Percentiles rank a stretch among this genome's conserved stretches.
These are phyloP conservation scores for Rutpela maculata DNA, from an alignment of 2,888 invertebrate species.

Conservation along the genomic window DNA sequence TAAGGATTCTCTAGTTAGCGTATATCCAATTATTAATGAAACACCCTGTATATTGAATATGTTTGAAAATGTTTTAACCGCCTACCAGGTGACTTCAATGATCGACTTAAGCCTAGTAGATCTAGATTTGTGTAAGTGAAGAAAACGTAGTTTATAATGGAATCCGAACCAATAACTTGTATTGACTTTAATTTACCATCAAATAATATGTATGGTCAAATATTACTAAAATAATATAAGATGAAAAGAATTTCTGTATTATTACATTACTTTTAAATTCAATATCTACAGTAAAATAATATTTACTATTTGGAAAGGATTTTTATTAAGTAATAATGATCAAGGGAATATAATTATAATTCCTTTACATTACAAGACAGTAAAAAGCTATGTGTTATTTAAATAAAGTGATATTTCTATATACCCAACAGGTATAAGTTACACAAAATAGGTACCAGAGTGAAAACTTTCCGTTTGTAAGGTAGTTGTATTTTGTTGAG, in stretches of 20 bases:
- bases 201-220: too few species aligned
- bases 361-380: background rate
- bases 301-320: background rate
- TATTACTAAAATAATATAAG: too few species aligned
- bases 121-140: too few species aligned
- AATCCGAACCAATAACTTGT: too few species aligned
- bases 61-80: too few species aligned
- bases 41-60: too few species aligned
- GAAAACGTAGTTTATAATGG: too few species aligned
- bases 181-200: too few species aligned
- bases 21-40: too few species aligned
- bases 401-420: background rate
- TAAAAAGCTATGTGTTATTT: background rate
- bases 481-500: slow-evolving; percentile 55
- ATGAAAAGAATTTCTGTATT: background rate
- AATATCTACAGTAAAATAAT: background rate
- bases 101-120: too few species aligned
- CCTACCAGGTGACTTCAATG: too few species aligned
- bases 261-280: background rate
- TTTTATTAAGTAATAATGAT: background rate
- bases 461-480: slow-evolving; percentile 30
- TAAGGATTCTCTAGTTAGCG: too few species aligned
- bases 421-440: slow-evolving; percentile 16
- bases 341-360: background rate
- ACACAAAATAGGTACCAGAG: slow-evolving; percentile 13